Base-by-base conservation (phyloP, 2,888 invertebrate genomes). In the Lampropteryx suffumata region DNA sequence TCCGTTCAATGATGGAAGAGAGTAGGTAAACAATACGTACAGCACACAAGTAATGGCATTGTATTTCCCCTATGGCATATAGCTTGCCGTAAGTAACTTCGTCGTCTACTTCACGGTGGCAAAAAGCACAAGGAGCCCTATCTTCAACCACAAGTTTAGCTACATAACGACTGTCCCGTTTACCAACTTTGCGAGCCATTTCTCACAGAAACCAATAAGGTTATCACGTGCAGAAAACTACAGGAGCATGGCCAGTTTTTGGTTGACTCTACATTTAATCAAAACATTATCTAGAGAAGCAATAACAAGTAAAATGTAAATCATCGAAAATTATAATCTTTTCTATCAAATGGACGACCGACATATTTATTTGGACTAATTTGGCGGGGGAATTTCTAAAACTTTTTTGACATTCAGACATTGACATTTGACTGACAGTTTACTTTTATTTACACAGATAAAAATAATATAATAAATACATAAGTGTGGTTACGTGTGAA, bases 21-120 rank as follows among this genome's bases (percentile, higher is more conserved):
- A 12, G n/a, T 33, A n/a, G 8, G 28, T 21, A 13, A 24, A 9
- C 0, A 34, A 8, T 12, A 85, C 92, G 88, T 90, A 95, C 95
- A 85, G 94, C 89, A 73, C 96, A 96, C 78, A 93, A 95, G 66
- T 95, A 94, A 73, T 96, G 96, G 1, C 94, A 94, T 28, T 91
- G 82, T 17, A 94, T 81, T 8, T 91, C 87, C 8, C 90, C 85
- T 35, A 92, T 84, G 7, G 84, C 79, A 60, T 92, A 91, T 21
- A 93, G 71, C 63, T 91, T 91, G 2, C 93, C 93, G 67, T 83
- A 92, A 9, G 83, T 76, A 5, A 91, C 49, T 64, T 92, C 93
- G 60, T 93, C 86, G 12, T 92, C 85, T 0, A 89, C 83, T 30
- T 79, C 62, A 4, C 79, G 72, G 1, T 82, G 77, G 66, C 93